These are phyloP conservation scores for Trichopria drosophilae DNA, from an alignment of 2,888 invertebrate species.

Conservation along the genomic window DNA sequence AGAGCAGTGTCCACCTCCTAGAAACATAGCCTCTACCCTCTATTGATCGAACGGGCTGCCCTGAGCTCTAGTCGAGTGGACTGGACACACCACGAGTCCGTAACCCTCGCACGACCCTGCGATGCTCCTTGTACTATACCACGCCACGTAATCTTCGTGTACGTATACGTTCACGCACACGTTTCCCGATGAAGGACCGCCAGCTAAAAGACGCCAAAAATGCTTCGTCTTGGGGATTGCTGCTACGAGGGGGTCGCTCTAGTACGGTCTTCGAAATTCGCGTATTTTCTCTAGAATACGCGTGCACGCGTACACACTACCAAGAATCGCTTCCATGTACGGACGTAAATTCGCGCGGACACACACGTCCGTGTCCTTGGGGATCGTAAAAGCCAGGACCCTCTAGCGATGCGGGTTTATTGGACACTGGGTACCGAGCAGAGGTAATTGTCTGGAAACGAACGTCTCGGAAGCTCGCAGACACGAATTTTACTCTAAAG, in stretches of 20 bases:
- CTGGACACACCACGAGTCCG: conserved; percentile 49
- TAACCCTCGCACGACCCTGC: conserved; percentile 30
- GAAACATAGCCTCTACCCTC: conserved; percentile 57
- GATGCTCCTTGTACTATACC: background rate
- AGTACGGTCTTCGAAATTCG: too few species aligned
- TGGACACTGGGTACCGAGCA: conserved; percentile 48
- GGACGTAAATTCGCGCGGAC: too few species aligned
- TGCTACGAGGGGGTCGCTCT: conserved; percentile 38
- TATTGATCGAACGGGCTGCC: conserved; percentile 57
- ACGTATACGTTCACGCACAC: conserved; percentile 19
- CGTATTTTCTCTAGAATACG: too few species aligned
- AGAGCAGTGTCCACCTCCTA: conserved; percentile 57
- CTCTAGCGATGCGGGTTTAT: conserved; percentile 39
- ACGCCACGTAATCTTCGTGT: conserved; percentile 3
- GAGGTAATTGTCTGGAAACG: conserved; percentile 46
- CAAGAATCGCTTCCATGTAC: too few species aligned
- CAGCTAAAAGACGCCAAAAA: conserved; percentile 54
- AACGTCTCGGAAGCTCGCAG: conserved; percentile 31
- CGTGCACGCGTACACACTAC: too few species aligned
- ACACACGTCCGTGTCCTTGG: too few species aligned
- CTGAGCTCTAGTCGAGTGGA: conserved; percentile 57
- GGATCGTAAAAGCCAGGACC: conserved; percentile 29
- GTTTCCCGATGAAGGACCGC: conserved; percentile 5
- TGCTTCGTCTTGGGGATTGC: conserved; percentile 44
- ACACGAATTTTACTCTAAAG: conserved; percentile 32